A percentile compares a stretch with the other conserved stretches of the same genome.
Evolutionary conservation across 2,113 vertebrate species (phyloP).

Genomic region (Mellivora capensis): DNA sequence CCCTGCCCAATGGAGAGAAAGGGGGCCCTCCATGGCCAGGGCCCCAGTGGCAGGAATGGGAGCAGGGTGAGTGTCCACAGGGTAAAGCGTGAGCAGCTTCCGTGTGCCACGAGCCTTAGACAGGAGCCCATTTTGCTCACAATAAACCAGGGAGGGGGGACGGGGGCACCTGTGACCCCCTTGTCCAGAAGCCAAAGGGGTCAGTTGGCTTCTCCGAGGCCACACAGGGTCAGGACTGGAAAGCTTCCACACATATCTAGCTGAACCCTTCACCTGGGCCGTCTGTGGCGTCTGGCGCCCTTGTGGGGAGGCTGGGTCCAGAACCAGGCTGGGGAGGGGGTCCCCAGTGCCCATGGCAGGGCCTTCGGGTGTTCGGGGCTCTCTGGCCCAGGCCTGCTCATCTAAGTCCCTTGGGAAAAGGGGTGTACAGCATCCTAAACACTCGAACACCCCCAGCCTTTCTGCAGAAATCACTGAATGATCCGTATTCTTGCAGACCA

Average conservation of each 20-base stretch:
- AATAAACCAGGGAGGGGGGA: accelerated
- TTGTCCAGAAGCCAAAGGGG: background rate
- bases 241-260: background rate
- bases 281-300: background rate
- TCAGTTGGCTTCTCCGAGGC: background rate
- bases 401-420: background rate
- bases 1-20: background rate
- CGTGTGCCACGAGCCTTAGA: accelerated
- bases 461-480: background rate
- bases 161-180: background rate
- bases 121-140: background rate
- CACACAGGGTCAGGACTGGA: background rate
- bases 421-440: background rate
- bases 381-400: background rate
- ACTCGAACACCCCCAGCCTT: too few species aligned
- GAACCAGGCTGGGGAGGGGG: background rate
- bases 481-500: slow-evolving; percentile 79
- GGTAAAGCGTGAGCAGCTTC: background rate
- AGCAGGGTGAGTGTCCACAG: background rate
- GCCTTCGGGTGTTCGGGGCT: too few species aligned
- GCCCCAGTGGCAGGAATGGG: accelerated
- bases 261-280: background rate
- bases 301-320: background rate
- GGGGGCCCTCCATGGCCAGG: background rate
- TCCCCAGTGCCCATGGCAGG: background rate